phyloP scores from a whole-genome alignment of 2,888 invertebrate genomes.

The Dorcus parallelipipedus region DNA sequence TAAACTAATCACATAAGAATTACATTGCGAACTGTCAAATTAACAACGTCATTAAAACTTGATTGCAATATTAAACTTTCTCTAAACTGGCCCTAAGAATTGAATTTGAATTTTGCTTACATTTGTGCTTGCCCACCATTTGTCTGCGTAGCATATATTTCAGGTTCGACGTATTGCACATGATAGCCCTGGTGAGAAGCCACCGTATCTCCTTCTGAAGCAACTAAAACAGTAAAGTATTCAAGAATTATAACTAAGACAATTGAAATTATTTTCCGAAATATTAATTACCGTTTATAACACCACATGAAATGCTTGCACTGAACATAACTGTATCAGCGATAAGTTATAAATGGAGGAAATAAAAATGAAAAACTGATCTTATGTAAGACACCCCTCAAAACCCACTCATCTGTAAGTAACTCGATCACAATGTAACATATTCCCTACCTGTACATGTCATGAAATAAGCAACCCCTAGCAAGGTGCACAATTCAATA shows the following conservation, averaged over 20 bases:
- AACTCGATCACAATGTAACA: conserved; percentile 27
- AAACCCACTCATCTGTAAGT: conserved; percentile 23
- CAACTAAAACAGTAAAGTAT: conserved; percentile 31
- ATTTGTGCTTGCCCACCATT: conserved; percentile 58
- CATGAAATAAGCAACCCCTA: conserved; percentile 16
- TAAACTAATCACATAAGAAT: too few relatives aligned
- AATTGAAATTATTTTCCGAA: neutral
- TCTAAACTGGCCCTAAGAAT: too few relatives aligned
- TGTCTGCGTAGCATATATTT: conserved; percentile 59
- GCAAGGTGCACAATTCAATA: conserved; percentile 9
- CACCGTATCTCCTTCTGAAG: conserved; percentile 61
- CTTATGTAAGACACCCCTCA: neutral
- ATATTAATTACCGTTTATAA: neutral
- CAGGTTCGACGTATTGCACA: conserved; percentile 73
- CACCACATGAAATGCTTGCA: neutral
- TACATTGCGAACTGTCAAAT: too few relatives aligned
- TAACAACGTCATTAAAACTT: too few relatives aligned
- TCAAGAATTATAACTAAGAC: neutral
- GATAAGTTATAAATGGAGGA: too few relatives aligned
- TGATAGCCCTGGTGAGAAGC: conserved; percentile 60
- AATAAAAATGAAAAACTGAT: too few relatives aligned
- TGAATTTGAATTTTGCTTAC: conserved; percentile 43
- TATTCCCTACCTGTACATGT: conserved; percentile 25
- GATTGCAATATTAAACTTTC: too few relatives aligned
- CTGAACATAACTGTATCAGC: neutral